These are phyloP conservation scores for Gonioctena quinquepunctata DNA, from an alignment of 1,140 invertebrate species.

Conservation along the genomic window DNA sequence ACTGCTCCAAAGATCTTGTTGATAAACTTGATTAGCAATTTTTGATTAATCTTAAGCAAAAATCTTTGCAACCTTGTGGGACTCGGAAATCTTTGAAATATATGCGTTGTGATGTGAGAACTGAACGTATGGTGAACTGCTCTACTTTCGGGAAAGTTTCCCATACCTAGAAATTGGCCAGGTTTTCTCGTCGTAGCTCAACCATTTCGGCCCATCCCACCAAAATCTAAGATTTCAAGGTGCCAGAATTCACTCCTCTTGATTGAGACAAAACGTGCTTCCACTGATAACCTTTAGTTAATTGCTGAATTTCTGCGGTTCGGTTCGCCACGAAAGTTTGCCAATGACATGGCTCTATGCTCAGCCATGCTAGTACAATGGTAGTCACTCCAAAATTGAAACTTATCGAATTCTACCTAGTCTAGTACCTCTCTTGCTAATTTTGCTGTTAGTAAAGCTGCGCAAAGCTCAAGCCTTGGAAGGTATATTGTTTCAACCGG, in stretches of 20 bases:
- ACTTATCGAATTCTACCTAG: conserved; percentile 34
- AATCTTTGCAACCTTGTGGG: conserved; percentile 20
- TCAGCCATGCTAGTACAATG: conserved; percentile 30
- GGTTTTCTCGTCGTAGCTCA: background rate
- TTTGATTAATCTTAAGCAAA: conserved; percentile 18
- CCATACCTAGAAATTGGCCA: conserved; percentile 21
- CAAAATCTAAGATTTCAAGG: conserved; percentile 23
- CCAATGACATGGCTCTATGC: conserved; percentile 6
- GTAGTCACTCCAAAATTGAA: conserved; percentile 38
- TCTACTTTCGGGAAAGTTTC: conserved; percentile 14
- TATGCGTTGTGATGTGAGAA: conserved; percentile 9
- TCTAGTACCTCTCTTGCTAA: conserved; percentile 1
- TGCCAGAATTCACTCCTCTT: conserved; percentile 25
- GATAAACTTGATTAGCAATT: background rate
- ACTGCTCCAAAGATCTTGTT: background rate
- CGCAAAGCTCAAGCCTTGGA: conserved; percentile 33
- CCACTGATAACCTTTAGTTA: conserved; percentile 29
- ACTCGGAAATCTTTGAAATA: conserved; percentile 5
- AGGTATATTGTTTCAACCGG: conserved; percentile 40
- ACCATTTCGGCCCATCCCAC: conserved; percentile 29
- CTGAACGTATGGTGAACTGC: background rate
- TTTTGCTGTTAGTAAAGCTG: conserved; percentile 19
- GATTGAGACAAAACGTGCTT: conserved; percentile 36
- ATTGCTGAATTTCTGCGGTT: conserved; percentile 37
- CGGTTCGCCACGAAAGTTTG: conserved; percentile 42